Base-by-base conservation (phyloP, 2,797 vertebrate species). In the Numenius phaeopus region DNA sequence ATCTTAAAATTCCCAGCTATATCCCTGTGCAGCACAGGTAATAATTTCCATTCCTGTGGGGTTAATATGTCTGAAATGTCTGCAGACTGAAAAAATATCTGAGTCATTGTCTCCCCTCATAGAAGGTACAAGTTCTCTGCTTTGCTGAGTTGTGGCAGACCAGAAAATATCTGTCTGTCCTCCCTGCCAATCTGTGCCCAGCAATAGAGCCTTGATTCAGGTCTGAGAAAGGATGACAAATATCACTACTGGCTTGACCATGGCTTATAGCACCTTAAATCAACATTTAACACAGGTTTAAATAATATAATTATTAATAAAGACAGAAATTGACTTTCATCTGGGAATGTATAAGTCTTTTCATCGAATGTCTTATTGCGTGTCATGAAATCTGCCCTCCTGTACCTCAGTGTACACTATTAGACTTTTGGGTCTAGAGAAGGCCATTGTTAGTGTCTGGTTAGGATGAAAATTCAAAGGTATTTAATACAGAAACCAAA, bases 21-120 rank as follows among this genome's bases (percentile, higher is more conserved):
- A 75, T 12, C 16, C 18, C 32, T 39, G 14, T 42, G 58, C 37
- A 76, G 40, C 44, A 67, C 5, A 49, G 40, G 55, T 72, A 66
- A 69, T 93, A 1, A 10, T 73, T 95, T 59, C 44, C 32, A 55
- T 58, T 82, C n/a, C 37, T 49, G 4, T 64, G 32, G 23, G 32
- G 6, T 59, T 90, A 75, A 50, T 78, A 49, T n/a, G 21, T 78
- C n/a, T 39, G 57, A 61, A 47, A 73, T 57, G 4, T 37, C 42
- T 70, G 40, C 72, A 89, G 40, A 61, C 37, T 30, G 23, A 24
- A 77, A 83, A 91, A 94, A 54, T 44, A 61, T 32, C 30, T 1
- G 3, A 78, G 26, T 58, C 8, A 5, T 83, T 59, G 4, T 47
- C 84, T 69, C 11, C 9, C 13, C 11, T 46, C 0, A 0, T 11